Percentiles rank a stretch among this genome's conserved stretches.
Evolutionary conservation across 2,797 vertebrate genomes (phyloP).

Genomic region (Antennarius maculatus): DNA sequence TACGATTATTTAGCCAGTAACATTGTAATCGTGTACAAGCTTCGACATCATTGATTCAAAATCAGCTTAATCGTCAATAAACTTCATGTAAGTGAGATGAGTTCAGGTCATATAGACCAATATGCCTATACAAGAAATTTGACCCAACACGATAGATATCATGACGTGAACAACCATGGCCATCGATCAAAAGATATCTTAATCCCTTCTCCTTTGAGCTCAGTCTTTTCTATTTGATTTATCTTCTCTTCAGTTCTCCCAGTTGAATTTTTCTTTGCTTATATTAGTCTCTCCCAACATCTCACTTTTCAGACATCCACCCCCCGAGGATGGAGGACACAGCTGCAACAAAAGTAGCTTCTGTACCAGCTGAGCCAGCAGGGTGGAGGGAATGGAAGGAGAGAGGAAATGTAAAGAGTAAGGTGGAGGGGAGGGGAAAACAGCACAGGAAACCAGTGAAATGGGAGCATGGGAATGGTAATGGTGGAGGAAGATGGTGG

Average conservation of each 20-base stretch:
- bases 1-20: neutral
- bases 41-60: conserved; percentile 18
- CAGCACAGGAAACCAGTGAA: conserved; percentile 22
- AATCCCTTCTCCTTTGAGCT: conserved; percentile 22
- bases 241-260: conserved; percentile 32
- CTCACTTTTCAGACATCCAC: conserved; percentile 49
- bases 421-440: conserved; percentile 48
- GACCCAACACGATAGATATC: conserved; percentile 59
- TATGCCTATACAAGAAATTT: conserved; percentile 46
- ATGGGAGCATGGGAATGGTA: conserved; percentile 1
- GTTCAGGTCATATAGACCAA: conserved; percentile 28
- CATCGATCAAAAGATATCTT: conserved; percentile 60
- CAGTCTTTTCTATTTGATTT: neutral
- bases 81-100: conserved; percentile 32
- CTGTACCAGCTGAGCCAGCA: conserved; percentile 75
- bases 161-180: conserved; percentile 63
- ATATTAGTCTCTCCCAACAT: conserved; percentile 4
- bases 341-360: conserved; percentile 72
- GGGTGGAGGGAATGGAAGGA: conserved; percentile 45
- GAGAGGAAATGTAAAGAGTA: conserved; percentile 60
- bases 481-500: neutral
- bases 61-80: conserved; percentile 37
- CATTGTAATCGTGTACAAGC: neutral
- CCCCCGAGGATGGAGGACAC: conserved; percentile 68
- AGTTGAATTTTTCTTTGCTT: conserved; percentile 28